Conservation (phyloP, 1,140 invertebrate genomes). For the Phymorhynchus buccinoides region DNA sequence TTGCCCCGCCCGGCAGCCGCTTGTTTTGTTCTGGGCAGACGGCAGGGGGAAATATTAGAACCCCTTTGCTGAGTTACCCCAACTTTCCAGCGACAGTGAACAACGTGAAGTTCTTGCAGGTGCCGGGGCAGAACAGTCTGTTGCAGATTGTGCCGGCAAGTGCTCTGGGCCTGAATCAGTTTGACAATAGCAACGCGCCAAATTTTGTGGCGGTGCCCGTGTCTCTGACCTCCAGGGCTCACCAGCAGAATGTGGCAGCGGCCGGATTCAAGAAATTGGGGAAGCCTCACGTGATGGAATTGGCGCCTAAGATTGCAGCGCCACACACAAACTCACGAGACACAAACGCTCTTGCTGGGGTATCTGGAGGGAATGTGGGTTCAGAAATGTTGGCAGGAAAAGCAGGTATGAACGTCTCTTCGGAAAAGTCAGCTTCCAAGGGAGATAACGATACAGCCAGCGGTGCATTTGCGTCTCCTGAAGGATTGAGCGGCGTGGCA, state of each 20-base stretch:
- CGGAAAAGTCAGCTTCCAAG: no score
- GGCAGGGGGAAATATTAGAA: background rate
- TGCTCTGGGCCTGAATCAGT: slow-evolving; percentile 5
- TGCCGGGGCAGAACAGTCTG: slow-evolving; percentile 23
- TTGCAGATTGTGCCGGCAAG: slow-evolving; percentile 18
- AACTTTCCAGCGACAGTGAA: slow-evolving; percentile 13
- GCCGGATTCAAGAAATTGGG: background rate
- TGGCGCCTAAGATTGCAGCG: no score
- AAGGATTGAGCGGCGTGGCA: no score
- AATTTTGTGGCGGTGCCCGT: slow-evolving; percentile 19
- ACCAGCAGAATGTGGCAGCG: background rate
- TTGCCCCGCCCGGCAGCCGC: background rate
- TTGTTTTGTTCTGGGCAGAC: background rate
- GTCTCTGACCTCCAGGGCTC: slow-evolving; percentile 15
- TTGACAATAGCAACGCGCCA: slow-evolving; percentile 5
- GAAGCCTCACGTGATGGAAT: background rate
- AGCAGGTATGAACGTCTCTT: no score
- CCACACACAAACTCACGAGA: no score
- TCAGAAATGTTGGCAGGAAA: no score
- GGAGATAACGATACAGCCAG: no score
- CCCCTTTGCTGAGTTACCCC: slow-evolving; percentile 1
- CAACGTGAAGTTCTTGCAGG: slow-evolving; percentile 36
- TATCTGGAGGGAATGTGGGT: no score
- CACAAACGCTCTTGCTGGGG: no score
- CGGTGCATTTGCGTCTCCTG: no score